phyloP scores from a whole-genome alignment of 2,113 vertebrate genomes.

The Phyllostomus discolor region DNA sequence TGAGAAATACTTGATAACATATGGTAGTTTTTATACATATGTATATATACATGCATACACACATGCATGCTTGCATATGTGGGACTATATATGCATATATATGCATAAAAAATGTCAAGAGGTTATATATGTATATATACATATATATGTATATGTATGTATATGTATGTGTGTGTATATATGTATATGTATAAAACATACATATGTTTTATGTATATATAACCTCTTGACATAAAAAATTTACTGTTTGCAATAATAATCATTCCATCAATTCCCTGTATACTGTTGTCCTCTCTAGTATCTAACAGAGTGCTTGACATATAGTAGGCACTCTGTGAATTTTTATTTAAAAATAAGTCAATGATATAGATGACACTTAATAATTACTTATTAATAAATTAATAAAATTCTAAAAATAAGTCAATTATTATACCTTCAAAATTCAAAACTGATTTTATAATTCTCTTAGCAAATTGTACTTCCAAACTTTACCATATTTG shows the following conservation, averaged over 20 bases:
- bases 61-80: not conserved
- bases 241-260: not conserved
- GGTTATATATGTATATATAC: no score
- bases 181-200: not conserved
- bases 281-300: not conserved
- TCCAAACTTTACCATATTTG: not conserved
- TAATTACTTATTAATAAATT: no score
- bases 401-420: not conserved
- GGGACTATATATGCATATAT: not conserved
- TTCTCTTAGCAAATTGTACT: not conserved
- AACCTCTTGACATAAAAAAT: not conserved
- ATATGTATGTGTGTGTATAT: not conserved
- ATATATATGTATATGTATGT: no score
- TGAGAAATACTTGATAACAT: not conserved
- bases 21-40: not conserved
- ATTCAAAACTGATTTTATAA: not conserved
- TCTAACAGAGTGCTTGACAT: not conserved
- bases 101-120: no score
- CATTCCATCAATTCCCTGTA: not conserved
- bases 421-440: not conserved
- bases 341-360: conserved; percentile 11
- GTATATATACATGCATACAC: not conserved
- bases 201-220: no score
- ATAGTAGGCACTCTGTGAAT: not conserved
- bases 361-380: not conserved